phyloP scores from a whole-genome alignment of 1,140 invertebrate genomes.

The Trichomalopsis sarcophagae region DNA sequence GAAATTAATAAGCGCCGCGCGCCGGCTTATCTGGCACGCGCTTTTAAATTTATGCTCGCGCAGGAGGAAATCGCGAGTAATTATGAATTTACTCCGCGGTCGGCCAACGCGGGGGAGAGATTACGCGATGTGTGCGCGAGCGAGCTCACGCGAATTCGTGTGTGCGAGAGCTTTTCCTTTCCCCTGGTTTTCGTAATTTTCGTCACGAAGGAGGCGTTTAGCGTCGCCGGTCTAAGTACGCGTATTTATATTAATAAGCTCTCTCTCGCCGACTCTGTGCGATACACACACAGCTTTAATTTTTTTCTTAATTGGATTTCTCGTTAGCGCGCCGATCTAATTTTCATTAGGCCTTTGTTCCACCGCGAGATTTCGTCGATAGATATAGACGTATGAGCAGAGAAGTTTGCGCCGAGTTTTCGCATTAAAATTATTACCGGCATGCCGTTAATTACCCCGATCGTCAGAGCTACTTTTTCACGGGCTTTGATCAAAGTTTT shows the following conservation, averaged over 20 bases:
- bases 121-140: not conserved
- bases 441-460: not conserved
- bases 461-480: not conserved
- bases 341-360: conserved; percentile 16
- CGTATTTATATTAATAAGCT: conserved; percentile 48
- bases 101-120: not conserved
- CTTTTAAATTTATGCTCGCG: conserved; percentile 35
- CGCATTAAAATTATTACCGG: no score
- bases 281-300: conserved; percentile 22
- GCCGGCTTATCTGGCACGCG: not conserved
- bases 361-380: no score
- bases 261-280: no score
- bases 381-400: no score
- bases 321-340: conserved; percentile 28
- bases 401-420: no score
- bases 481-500: not conserved
- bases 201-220: conserved; percentile 42
- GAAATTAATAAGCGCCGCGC: conserved; percentile 41
- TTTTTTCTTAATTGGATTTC: conserved; percentile 7
- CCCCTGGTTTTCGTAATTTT: conserved; percentile 26
- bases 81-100: conserved; percentile 32
- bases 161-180: not conserved
- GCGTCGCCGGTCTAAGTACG: not conserved
- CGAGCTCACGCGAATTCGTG: not conserved
- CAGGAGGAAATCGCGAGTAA: conserved; percentile 30